These are phyloP conservation scores for Lutjanus erythropterus DNA, from an alignment of 2,113 vertebrate genomes.

Conservation along the genomic window DNA sequence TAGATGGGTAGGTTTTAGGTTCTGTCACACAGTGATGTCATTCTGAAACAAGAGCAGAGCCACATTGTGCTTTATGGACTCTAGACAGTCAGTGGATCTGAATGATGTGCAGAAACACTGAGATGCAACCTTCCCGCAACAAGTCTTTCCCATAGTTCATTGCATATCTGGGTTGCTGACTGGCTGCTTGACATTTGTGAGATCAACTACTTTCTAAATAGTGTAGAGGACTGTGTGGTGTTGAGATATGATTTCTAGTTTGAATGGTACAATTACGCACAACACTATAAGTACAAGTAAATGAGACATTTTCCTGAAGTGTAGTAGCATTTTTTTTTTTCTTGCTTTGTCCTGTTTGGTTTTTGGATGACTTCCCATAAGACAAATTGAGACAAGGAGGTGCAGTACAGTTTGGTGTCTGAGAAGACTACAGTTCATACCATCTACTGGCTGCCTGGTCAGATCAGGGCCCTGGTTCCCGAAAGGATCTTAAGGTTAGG, in stretches of 20 bases:
- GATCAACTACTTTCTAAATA: neutral
- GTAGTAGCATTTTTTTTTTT: neutral
- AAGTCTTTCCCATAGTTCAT: slow-evolving; percentile 38
- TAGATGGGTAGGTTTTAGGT: slow-evolving; percentile 38
- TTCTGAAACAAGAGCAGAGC: slow-evolving; percentile 52
- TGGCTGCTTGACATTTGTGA: neutral
- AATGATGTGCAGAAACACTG: slow-evolving; percentile 44
- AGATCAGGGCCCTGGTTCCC: neutral
- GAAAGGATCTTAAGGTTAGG: neutral
- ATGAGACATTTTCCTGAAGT: neutral
- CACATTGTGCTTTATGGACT: slow-evolving; percentile 57
- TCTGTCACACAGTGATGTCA: slow-evolving; percentile 49
- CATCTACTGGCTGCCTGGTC: neutral
- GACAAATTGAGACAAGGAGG: no score
- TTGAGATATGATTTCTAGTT: no score
- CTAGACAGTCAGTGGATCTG: slow-evolving; percentile 31
- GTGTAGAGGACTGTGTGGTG: no score
- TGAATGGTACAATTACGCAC: neutral
- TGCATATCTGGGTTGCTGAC: slow-evolving; percentile 1
- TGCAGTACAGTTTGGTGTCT: neutral
- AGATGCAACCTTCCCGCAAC: slow-evolving; percentile 24
- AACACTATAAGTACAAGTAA: neutral
- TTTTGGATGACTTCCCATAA: neutral
- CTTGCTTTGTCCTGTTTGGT: no score
- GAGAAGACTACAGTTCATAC: neutral